phyloP scores from a whole-genome alignment of 1,140 invertebrate genomes.

The Acromyrmex echinatior region DNA sequence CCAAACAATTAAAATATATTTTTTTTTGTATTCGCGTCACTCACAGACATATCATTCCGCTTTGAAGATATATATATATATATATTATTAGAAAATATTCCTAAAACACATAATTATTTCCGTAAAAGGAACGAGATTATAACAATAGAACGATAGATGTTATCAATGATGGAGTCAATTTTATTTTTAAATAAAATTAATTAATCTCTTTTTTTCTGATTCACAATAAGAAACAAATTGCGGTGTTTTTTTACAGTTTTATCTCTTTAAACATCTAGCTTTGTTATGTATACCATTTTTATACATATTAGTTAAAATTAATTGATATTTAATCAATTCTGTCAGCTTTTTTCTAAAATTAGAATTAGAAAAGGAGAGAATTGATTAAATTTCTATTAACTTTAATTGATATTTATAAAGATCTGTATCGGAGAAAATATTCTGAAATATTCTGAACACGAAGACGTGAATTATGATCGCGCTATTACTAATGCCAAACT shows the following conservation, averaged over 20 bases:
- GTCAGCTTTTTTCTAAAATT: neutral
- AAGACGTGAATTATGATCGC: conserved; percentile 52
- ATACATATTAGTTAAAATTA: conserved; percentile 35
- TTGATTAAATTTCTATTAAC: neutral
- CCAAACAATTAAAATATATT: conserved; percentile 70
- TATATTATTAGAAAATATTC: conserved; percentile 34
- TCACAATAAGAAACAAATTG: neutral
- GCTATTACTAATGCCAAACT: conserved; percentile 51
- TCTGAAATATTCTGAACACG: conserved; percentile 47
- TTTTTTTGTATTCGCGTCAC: conserved; percentile 25
- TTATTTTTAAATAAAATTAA: neutral
- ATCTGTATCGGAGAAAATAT: neutral
- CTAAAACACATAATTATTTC: neutral
- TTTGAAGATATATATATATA: neutral
- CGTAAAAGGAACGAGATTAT: neutral
- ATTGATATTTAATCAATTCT: neutral
- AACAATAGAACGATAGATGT: neutral
- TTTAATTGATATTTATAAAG: conserved; percentile 27
- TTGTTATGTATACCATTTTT: neutral
- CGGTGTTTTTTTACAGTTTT: neutral
- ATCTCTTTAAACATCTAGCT: conserved; percentile 23
- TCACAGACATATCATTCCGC: neutral
- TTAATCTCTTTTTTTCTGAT: neutral
- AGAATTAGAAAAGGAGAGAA: neutral
- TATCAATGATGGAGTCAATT: neutral